Base-by-base conservation (phyloP, 1,140 invertebrate species). In the Protaetia brevitarsis region DNA sequence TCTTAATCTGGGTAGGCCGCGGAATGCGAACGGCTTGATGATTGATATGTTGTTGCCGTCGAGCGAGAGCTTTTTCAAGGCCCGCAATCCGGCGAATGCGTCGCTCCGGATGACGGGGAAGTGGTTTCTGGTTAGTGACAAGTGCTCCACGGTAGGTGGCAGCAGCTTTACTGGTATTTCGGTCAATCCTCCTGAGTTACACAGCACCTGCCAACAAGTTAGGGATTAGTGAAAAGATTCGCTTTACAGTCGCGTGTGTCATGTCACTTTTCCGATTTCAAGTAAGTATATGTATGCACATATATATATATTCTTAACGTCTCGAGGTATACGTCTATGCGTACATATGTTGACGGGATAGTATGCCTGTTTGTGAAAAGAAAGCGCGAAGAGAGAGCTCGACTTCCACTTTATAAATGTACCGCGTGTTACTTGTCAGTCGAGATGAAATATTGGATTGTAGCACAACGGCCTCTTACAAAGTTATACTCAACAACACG, bases 1-100 rank as follows among this genome's bases (percentile, higher is more conserved):
- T 37, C 85, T 83, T 1, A 94, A 81, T 1, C 87, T 85, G 1
- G 86, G 87, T 21, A 94, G 77, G 0, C 91, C 91, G 10, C 90
- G 84, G 75, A 94, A 93, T 21, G 91, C 91, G 75, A 93, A 93
- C 16, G 89, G 87, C 68, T 89, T 89, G 69, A 94, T 91, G 4
- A 83, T 80, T 1, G 88, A 85, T 51, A 94, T 90, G 76, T 92
- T 91, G 77, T 92, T 93, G 62, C 88, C 87, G 77, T 94, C 90
- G 56, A 94, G 80, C 1, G 85, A 88, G 11, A 93, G 83, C 65
- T 91, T 91, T 29, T 87, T 84, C 10, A 94, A 78, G 6, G 85
- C 82, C 5, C 86, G 82, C 37, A 93, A 79, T 1, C 89, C 88
- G 6, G 85, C 83, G 72, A 94, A 93, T 1, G 91, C 89, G 74